phyloP scores from a whole-genome alignment of 2,888 invertebrate genomes.

The Agrochola lychnidis region DNA sequence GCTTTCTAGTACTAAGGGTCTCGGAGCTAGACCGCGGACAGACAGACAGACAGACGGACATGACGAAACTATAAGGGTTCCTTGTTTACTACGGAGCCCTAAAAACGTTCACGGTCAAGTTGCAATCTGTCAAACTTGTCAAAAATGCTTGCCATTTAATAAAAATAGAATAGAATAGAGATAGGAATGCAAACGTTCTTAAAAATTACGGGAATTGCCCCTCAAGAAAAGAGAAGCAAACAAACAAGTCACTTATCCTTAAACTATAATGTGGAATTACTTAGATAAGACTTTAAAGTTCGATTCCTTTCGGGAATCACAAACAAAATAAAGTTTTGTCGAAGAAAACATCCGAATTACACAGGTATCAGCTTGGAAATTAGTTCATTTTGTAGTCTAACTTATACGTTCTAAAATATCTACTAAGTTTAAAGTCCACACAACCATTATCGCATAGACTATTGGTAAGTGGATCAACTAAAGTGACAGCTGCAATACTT shows the following conservation, averaged over 20 bases:
- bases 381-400: neutral
- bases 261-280: neutral
- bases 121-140: no score
- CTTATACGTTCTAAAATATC: neutral
- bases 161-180: no score
- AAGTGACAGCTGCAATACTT: neutral
- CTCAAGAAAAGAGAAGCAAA: neutral
- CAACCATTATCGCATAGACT: neutral
- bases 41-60: no score
- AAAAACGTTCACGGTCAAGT: no score
- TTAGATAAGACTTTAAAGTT: constrained; percentile 6
- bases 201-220: no score
- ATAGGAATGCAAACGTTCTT: no score
- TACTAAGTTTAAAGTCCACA: neutral
- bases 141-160: no score
- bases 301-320: neutral
- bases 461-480: neutral
- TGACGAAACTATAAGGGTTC: no score
- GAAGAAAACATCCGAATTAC: constrained; percentile 6
- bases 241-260: constrained; percentile 27
- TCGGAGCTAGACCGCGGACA: no score
- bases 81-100: no score
- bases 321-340: constrained; percentile 12
- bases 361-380: neutral
- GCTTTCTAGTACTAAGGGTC: no score